These are phyloP conservation scores for Pongo pygmaeus DNA, from an alignment of 2,113 vertebrate species.

Conservation along the genomic window DNA sequence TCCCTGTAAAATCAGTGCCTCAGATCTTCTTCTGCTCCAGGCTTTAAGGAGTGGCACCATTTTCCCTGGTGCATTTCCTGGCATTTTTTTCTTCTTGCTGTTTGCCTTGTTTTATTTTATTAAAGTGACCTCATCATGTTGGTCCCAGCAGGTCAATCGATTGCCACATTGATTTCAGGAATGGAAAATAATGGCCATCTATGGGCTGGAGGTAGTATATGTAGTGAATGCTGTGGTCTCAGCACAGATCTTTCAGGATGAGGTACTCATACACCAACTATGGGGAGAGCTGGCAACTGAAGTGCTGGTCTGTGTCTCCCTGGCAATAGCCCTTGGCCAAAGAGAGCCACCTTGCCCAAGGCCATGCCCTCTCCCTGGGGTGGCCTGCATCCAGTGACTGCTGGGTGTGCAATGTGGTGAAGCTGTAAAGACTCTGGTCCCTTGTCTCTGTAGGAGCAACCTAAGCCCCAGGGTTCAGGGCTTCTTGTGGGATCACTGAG, in stretches of 20 bases:
- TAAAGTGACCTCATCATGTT: background rate
- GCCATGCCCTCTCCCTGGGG: background rate
- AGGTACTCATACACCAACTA: background rate
- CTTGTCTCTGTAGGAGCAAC: background rate
- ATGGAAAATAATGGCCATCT: background rate
- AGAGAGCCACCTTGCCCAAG: background rate
- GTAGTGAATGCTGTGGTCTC: background rate
- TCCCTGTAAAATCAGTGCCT: background rate
- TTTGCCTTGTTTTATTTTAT: conserved; percentile 14
- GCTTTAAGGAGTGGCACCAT: background rate
- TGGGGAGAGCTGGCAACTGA: background rate
- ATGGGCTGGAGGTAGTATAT: background rate
- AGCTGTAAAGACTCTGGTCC: background rate
- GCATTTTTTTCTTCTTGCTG: background rate
- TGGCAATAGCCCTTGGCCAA: background rate
- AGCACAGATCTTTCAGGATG: background rate
- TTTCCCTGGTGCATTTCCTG: background rate
- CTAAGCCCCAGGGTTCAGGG: background rate
- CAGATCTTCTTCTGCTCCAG: background rate
- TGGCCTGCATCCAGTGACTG: background rate
- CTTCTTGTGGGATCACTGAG: background rate
- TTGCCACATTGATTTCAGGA: conserved; percentile 32
- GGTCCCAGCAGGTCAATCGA: background rate
- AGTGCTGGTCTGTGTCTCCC: background rate
- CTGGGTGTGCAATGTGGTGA: background rate